Base-by-base conservation (phyloP, 2,888 invertebrate species). In the Pheosia gnoma region DNA sequence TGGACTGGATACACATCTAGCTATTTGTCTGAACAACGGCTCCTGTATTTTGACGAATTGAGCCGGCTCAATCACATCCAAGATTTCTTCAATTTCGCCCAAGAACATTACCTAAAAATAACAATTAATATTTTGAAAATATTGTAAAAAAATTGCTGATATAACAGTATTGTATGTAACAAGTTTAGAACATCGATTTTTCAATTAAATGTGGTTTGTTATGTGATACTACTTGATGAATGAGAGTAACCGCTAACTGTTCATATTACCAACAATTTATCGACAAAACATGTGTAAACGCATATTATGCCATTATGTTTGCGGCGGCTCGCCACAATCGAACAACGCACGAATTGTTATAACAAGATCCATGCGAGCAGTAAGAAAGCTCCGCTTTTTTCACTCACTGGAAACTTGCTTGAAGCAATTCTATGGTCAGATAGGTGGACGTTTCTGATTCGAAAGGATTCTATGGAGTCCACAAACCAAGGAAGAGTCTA, bases 21-120 rank as follows among this genome's bases (percentile, higher is more conserved):
- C 97, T 90, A 99, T 97, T 95, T 99, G 99, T 90, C 97, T 97
- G 94, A 99, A 99, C 77, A 99, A 95, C 70, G 99, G 98, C 88
- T 98, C 98, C 95, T 99, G 99, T 85, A 99, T 98, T 95, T 98
- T 99, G 86, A 97, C 97, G 95, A 99, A 99, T 94, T 99, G 99
- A 79, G 97, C 97, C 78, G 99, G 99, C 94, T 99, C 99, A 94
- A 99, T 99, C 77, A 99, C 99, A 93, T 99, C 99, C 89, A 99
- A 95, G 82, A 99, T 98, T 94, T 99, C 99, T 93, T 99, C 99
- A 79, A 99, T 96, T 94, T 99, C 99, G 69, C 99, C 99, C 87
- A 99, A 95, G 94, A 99, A 99, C 99, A 99, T 99, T 75, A 99
- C 99, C 96, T 96, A 90, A 25, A 88, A 86, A 72, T n/a, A 47